Percentiles rank a stretch among this genome's conserved stretches.
Conservation (phyloP, 2,888 invertebrate genomes). For the Drosophila kokeensis region DNA sequence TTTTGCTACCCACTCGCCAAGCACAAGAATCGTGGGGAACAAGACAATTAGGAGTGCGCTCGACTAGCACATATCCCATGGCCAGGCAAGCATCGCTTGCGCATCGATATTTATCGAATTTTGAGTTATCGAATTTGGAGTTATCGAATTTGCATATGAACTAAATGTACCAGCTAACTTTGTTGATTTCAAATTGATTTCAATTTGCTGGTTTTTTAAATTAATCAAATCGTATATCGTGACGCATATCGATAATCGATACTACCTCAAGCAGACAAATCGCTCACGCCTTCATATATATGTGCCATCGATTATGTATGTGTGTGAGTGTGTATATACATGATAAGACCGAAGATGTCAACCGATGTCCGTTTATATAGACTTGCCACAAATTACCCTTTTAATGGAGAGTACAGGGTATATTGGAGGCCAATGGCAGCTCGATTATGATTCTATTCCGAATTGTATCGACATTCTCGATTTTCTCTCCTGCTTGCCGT, state of each 20-base stretch:
- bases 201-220: not conserved
- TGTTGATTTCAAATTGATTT: not conserved
- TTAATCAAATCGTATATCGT: not conserved
- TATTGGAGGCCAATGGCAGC: constrained; percentile 10
- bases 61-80: not conserved
- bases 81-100: not conserved
- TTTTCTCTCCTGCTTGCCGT: not conserved
- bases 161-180: not conserved
- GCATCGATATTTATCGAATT: constrained; percentile 7
- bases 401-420: not conserved
- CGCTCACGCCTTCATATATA: not conserved
- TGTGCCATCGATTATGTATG: not conserved
- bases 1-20: constrained; percentile 52
- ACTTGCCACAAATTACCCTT: not conserved
- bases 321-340: not conserved
- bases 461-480: not conserved
- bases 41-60: not conserved
- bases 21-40: not conserved
- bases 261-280: not conserved
- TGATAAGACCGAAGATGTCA: not conserved
- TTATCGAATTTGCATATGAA: not conserved
- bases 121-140: not conserved
- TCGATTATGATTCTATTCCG: constrained; percentile 4
- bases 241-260: not conserved
- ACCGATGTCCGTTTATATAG: not conserved